phyloP scores from a whole-genome alignment of 2,113 vertebrate genomes.

The Menidia beryllina region DNA sequence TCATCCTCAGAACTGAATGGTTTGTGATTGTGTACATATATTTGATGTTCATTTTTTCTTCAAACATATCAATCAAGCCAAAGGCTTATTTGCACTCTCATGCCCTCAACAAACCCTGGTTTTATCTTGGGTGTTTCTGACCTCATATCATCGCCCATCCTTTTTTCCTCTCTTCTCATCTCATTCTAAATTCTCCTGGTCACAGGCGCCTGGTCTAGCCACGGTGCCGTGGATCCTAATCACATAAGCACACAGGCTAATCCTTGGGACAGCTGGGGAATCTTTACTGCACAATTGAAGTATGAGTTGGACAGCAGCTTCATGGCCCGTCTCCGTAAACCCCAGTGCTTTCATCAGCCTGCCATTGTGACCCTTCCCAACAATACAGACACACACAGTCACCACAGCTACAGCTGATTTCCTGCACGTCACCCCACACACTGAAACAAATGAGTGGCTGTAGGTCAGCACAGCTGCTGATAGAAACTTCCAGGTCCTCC shows the following conservation, averaged over 20 bases:
- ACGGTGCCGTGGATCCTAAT: conserved; percentile 82
- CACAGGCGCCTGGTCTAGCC: conserved; percentile 79
- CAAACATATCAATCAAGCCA: conserved; percentile 1
- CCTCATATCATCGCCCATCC: conserved; percentile 48
- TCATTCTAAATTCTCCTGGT: conserved; percentile 69
- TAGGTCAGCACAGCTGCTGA: conserved; percentile 70
- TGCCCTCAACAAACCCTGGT: conserved; percentile 6
- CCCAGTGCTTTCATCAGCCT: conserved; percentile 65
- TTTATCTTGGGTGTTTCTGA: conserved; percentile 18
- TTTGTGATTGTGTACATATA: background rate
- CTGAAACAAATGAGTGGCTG: conserved; percentile 42
- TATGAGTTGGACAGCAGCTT: conserved; percentile 74
- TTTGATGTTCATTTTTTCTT: background rate
- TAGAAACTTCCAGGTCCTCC: conserved; percentile 71
- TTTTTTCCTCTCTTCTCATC: conserved; percentile 57
- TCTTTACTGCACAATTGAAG: conserved; percentile 80
- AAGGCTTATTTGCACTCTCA: background rate
- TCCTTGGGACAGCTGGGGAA: conserved; percentile 82
- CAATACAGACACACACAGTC: conserved; percentile 37
- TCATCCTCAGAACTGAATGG: background rate
- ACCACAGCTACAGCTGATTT: conserved; percentile 49
- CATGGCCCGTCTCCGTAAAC: conserved; percentile 60
- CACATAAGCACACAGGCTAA: conserved; percentile 82
- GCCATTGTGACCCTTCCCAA: conserved; percentile 41
- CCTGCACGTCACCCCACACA: conserved; percentile 36